phyloP scores from a whole-genome alignment of 2,888 invertebrate genomes.

The Aphrophora alni region DNA sequence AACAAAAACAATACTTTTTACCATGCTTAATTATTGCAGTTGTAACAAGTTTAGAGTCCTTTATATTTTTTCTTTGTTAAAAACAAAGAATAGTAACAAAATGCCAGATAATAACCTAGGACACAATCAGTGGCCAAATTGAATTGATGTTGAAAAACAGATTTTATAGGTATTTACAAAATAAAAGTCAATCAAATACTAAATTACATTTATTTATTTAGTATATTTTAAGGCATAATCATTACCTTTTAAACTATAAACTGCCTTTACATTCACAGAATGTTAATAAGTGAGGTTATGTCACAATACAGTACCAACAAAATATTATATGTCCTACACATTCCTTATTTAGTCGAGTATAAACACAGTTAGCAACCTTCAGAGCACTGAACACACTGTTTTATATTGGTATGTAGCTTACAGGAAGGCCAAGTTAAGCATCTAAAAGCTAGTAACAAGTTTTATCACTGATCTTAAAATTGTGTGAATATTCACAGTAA shows the following conservation, averaged over 20 bases:
- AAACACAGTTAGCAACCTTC: not conserved
- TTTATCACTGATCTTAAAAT: not conserved
- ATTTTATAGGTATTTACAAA: not conserved
- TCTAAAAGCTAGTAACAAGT: slow-evolving; percentile 2
- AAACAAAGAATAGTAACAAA: too few relatives aligned
- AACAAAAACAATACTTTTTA: too few relatives aligned
- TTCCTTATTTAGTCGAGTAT: not conserved
- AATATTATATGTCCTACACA: not conserved
- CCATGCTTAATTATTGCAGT: too few relatives aligned
- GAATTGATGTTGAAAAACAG: too few relatives aligned
- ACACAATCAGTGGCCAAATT: too few relatives aligned
- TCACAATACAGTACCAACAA: not conserved
- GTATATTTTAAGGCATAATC: slow-evolving; percentile 30
- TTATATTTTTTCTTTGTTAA: too few relatives aligned
- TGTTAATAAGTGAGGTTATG: slow-evolving; percentile 18
- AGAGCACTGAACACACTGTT: not conserved
- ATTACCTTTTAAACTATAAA: slow-evolving; percentile 34
- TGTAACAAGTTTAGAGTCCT: too few relatives aligned
- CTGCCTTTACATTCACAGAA: slow-evolving; percentile 37
- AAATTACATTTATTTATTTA: slow-evolving; percentile 34
- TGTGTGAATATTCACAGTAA: not conserved
- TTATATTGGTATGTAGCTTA: not conserved
- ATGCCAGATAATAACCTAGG: too few relatives aligned
- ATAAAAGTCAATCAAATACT: slow-evolving; percentile 15
- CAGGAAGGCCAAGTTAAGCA: not conserved